These are phyloP conservation scores for Taphrorychus bicolor DNA, from an alignment of 2,888 invertebrate species.

Conservation along the genomic window DNA sequence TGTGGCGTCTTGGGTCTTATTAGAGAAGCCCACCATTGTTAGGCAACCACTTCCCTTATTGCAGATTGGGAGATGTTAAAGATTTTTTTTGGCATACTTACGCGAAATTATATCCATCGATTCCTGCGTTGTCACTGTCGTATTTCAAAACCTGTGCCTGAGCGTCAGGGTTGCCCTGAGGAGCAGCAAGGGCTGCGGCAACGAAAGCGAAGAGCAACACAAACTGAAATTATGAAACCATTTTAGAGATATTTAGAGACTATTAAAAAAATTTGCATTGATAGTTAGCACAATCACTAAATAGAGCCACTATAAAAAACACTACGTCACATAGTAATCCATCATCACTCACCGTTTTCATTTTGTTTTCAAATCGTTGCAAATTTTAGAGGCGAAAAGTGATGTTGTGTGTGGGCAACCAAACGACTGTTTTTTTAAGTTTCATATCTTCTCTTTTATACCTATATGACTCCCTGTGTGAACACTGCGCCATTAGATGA, in stretches of 20 bases:
- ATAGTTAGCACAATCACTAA: conserved; percentile 2
- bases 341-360: conserved; percentile 46
- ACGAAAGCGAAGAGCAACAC: conserved; percentile 32
- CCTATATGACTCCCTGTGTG: conserved; percentile 20
- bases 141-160: conserved; percentile 50
- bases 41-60: too few relatives aligned
- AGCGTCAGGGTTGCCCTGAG: conserved; percentile 46
- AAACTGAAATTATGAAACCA: conserved; percentile 4
- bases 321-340: background rate
- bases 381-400: background rate
- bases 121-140: conserved; percentile 52
- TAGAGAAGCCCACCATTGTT: too few relatives aligned
- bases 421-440: conserved; percentile 26
- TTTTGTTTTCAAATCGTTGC: conserved; percentile 41
- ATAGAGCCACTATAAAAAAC: conserved; percentile 1
- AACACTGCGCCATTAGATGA: conserved; percentile 9
- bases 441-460: conserved; percentile 34
- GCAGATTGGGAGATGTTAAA: background rate
- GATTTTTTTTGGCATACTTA: conserved; percentile 37
- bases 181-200: conserved; percentile 50
- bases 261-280: background rate
- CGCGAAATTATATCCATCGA: conserved; percentile 52
- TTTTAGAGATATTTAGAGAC: too few relatives aligned
- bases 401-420: conserved; percentile 14
- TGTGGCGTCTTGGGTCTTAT: too few relatives aligned